Evolutionary conservation across 1,140 invertebrate genomes (phyloP), one percentile per base, ranked within the genome.

Genomic region (Euura saliciscinereae): DNA sequence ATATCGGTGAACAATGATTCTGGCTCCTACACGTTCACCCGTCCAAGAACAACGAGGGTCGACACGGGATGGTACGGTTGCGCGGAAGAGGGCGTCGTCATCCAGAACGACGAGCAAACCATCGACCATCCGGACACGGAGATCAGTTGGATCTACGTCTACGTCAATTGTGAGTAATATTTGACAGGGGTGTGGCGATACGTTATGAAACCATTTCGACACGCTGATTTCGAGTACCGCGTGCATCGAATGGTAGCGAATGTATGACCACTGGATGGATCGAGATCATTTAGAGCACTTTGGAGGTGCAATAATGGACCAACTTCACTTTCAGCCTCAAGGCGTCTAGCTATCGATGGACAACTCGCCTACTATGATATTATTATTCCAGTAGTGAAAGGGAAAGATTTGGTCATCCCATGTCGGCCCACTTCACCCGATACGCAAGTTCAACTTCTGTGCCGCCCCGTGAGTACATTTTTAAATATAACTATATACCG

Each of bases 31-130:
- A 44, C 75, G n/a, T 82, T 85, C 45, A 68, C 45, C 68, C 79
- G 82, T 44, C 51, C 45, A 1, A 4, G 73, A 7, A 78, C 81
- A 0, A 69, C 81, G 11, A 73, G 73, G 28, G 83, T 81, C 0
- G 85, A 91, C 69, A 90, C 92, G 8, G 91, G 91, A 42, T 91
- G 89, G 80, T 92, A 92, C 72, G 90, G 89, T 68, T 93, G 91
- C 77, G 77, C 82, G 11, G 89, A 89, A 71, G 76, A 82, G 71
- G 76, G 82, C 44, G 72, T 87, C 28, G 77, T 82, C 70, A 77
- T 82, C 66, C 77, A 75, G 76, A 75, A 84, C 68, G 73, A 81
- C 80, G 74, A 78, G 8, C 69, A 86, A 13, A 85, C 51, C 13
- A 59, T 59, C 51, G 51, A 59, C 8, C 51, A 59, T 59, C 51